Percentiles rank a stretch among this genome's conserved stretches.
These are phyloP conservation scores for Acanthochromis polyacanthus DNA, from an alignment of 2,113 vertebrate species.

Conservation along the genomic window DNA sequence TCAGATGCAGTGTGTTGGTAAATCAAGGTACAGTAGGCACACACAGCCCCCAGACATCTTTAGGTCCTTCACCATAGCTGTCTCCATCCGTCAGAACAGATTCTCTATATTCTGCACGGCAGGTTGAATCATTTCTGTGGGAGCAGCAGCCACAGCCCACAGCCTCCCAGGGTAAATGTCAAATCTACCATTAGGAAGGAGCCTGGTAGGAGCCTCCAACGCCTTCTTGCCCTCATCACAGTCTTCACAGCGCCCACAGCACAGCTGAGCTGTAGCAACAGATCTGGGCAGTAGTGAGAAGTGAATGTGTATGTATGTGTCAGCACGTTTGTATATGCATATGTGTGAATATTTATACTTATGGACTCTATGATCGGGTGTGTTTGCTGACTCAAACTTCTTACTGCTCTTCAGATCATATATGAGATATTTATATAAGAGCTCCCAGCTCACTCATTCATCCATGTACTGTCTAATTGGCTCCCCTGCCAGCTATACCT, in stretches of 20 bases:
- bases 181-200: conserved; percentile 67
- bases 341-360: conserved; percentile 17
- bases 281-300: conserved; percentile 35
- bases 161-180: conserved; percentile 78
- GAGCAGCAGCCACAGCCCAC: conserved; percentile 68
- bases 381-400: neutral
- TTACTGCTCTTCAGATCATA: conserved; percentile 5
- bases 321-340: conserved; percentile 35
- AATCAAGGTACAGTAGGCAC: conserved; percentile 55
- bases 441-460: conserved; percentile 17
- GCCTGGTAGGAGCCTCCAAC: conserved; percentile 58
- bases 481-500: conserved; percentile 43
- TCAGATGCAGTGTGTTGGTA: conserved; percentile 57
- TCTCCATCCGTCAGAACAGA: conserved; percentile 67
- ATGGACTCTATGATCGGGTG: conserved; percentile 22
- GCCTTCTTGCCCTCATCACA: conserved; percentile 58
- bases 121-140: conserved; percentile 73
- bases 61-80: conserved; percentile 33
- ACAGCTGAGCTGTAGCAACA: conserved; percentile 71
- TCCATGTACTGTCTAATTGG: conserved; percentile 63
- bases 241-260: conserved; percentile 59
- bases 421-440: conserved; percentile 15
- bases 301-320: conserved; percentile 31
- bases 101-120: conserved; percentile 55
- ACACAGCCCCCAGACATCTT: conserved; percentile 48